A percentile compares a stretch with the other conserved stretches of the same genome.
Conservation (phyloP, 2,113 vertebrate genomes). For the Oreochromis niloticus region DNA sequence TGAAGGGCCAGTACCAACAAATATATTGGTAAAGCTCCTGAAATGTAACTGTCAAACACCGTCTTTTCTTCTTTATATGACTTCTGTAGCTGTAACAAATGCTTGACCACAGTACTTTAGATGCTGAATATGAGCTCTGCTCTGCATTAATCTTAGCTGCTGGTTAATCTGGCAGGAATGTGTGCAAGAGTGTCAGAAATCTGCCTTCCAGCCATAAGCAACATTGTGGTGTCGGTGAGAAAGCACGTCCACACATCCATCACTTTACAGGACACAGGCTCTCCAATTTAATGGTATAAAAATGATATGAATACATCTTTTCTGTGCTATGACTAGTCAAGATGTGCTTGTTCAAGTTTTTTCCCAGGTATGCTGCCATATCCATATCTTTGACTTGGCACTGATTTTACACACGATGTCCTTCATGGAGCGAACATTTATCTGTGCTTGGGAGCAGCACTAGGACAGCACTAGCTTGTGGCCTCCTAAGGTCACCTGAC, state of each 20-base stretch:
- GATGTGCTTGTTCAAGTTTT: neutral
- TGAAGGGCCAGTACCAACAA: neutral
- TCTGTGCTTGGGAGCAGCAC: neutral
- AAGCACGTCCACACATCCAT: neutral
- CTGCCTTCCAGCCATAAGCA: neutral
- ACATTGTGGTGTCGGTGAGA: neutral
- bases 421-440: neutral
- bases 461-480: neutral
- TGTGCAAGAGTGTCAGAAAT: slow-evolving; percentile 32
- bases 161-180: slow-evolving; percentile 54
- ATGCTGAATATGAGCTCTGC: neutral
- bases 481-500: neutral
- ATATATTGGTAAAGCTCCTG: neutral
- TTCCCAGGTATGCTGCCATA: neutral
- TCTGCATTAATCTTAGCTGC: slow-evolving; percentile 19
- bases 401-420: neutral
- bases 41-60: neutral
- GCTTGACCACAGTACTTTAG: neutral
- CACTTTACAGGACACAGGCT: neutral
- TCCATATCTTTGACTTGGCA: neutral
- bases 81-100: neutral
- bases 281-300: neutral
- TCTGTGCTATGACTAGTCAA: neutral
- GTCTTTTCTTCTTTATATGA: neutral
- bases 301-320: neutral